Conservation (phyloP, 2,888 invertebrate species). For the Plemyria rubiginata region DNA sequence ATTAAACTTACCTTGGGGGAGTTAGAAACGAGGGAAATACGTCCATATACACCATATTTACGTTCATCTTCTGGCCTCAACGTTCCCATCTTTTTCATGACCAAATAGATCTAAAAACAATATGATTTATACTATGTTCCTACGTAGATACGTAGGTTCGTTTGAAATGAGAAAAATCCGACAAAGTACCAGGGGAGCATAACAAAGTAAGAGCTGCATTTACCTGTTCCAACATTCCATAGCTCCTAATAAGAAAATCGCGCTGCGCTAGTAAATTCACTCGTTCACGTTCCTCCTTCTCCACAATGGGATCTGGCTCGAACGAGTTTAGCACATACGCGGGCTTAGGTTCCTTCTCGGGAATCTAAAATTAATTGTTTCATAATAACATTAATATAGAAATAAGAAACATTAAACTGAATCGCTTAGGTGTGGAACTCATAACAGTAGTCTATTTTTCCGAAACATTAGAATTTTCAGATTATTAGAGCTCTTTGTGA, state of each 20-base stretch:
- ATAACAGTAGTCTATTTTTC: no score
- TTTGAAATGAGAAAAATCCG: not conserved
- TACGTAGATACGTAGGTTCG: no score
- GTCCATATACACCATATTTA: conserved; percentile 86
- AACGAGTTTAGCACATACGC: conserved; percentile 81
- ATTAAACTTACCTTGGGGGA: conserved; percentile 64
- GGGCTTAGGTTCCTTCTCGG: conserved; percentile 62
- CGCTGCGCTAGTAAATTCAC: conserved; percentile 87
- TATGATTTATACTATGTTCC: no score
- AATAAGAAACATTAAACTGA: no score
- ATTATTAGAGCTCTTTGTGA: no score
- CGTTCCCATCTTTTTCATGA: conserved; percentile 88
- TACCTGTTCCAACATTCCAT: conserved; percentile 87
- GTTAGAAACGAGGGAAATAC: conserved; percentile 69
- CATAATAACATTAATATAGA: no score
- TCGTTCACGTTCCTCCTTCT: conserved; percentile 90
- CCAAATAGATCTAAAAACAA: conserved; percentile 81
- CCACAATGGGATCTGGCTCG: conserved; percentile 87
- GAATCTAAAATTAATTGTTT: conserved; percentile 48
- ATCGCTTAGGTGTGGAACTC: no score
- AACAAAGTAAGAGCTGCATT: not conserved
- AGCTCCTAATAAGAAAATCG: conserved; percentile 88
- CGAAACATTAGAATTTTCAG: no score
- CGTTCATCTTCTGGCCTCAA: conserved; percentile 87
- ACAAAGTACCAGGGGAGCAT: not conserved